Conservation (phyloP, 1,140 invertebrate species). For the Stratiolaelaps scimitus region DNA sequence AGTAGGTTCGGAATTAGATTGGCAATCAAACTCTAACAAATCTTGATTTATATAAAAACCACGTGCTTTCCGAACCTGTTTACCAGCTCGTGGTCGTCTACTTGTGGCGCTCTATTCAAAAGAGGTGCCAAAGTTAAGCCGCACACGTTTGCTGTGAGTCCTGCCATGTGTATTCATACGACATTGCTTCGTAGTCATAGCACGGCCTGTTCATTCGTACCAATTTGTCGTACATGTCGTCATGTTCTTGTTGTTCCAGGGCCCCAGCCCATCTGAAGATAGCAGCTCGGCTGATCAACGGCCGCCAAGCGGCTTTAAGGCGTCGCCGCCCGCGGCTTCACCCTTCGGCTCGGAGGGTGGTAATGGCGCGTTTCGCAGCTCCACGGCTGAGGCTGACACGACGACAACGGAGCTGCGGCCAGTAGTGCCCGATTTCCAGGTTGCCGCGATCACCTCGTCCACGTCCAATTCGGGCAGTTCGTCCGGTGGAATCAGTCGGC, state of each 20-base stretch:
- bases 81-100: too few relatives aligned
- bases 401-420: constrained; percentile 24
- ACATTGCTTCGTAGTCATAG: too few relatives aligned
- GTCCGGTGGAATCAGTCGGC: constrained; percentile 4
- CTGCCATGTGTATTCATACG: too few relatives aligned
- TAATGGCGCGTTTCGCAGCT: constrained; percentile 1
- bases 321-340: constrained; percentile 3
- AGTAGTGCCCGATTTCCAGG: constrained; percentile 24
- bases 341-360: constrained; percentile 12
- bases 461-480: not conserved
- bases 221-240: too few relatives aligned
- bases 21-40: too few relatives aligned
- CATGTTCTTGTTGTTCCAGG: not conserved
- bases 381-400: constrained; percentile 21
- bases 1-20: too few relatives aligned
- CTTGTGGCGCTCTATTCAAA: too few relatives aligned
- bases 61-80: too few relatives aligned
- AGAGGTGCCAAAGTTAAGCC: too few relatives aligned
- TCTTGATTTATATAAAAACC: too few relatives aligned
- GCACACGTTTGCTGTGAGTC: too few relatives aligned
- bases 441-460: constrained; percentile 24
- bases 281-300: constrained; percentile 21
- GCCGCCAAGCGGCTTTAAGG: constrained; percentile 24
- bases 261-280: constrained; percentile 17
- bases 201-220: too few relatives aligned